Evolutionary conservation across 1,140 invertebrate genomes (phyloP), one percentile per base, ranked within the genome.

Genomic region (Aphelenchoides besseyi): DNA sequence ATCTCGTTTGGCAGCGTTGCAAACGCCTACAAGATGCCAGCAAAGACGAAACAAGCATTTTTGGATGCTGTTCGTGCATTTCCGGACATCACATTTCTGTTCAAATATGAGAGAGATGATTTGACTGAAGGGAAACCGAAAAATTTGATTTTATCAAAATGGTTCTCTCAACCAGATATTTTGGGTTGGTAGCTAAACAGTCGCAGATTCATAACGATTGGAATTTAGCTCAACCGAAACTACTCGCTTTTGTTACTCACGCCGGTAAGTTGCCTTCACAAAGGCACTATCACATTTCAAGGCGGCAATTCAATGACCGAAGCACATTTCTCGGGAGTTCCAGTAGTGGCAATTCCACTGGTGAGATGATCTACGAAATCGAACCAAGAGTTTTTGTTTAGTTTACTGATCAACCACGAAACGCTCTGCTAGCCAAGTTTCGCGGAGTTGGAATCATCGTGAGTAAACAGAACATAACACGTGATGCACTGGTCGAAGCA

Each of bases 231-330:
- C 63, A 74, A 30, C 73, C 73, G n/a, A 72, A 53, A 30, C 26
- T 74, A 3, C 9, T 70, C 53, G 90, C 90, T 0, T 93, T 92
- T 79, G 88, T 92, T 0, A 92, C 91, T 0, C 92, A 93, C 82
- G 91, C 91, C 1, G 92, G 92, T 59, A 23, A 8, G 5, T 5
- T 5, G n/a, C n/a, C n/a, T n/a, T n/a, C n/a, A n/a, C n/a, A 59
- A 8, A 5, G 5, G 55, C 41, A 48, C 12, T n/a, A n/a, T n/a
- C n/a, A n/a, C n/a, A n/a, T 12, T 48, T 48, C 23, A 16, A 16
- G 41, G 41, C 41, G 41, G 12, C 12, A 48, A 48, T 23, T 48
- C 41, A 23, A 48, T 59, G 18, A 59, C 55, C 5, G 55, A 59
- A 59, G 55, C 55, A 33, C 5, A 16, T 28, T 59, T 8, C 18